Evolutionary conservation across 2,797 vertebrate genomes (phyloP), one percentile per base, ranked within the genome.

Genomic region (Huso huso): DNA sequence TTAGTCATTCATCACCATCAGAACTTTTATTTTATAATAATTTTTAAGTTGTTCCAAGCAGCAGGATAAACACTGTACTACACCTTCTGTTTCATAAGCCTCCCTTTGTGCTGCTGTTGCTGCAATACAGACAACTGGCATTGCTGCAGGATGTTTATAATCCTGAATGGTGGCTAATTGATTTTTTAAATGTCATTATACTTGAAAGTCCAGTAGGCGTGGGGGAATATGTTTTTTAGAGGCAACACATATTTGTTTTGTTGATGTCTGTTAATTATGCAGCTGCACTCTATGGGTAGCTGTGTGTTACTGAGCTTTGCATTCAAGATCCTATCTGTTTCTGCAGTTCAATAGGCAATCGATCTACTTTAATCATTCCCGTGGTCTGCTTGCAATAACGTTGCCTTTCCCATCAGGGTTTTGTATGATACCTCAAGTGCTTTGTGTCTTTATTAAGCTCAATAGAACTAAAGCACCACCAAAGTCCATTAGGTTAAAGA

Each of bases 341-440:
- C 6, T 49, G 64, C 63, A 55, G 7, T 13, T 48, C 66, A 10
- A 70, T 37, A 61, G 68, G 68, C 69, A 74, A 77, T 68, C 63
- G 64, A 70, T n/a, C 70, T 53, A 64, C 67, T 67, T 70, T 71
- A 75, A 73, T 77, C 69, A 71, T 50, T 49, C 57, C 53, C 8
- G 64, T n/a, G 18, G 63, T 58, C 63, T 55, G 50, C 62, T 67
- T 49, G 48, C 69, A 65, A 76, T 68, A 65, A 74, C 70, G 70
- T 61, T 7, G 55, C 68, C 61, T 66, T 70, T 75, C 69, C 51
- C 12, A 71, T 58, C 37, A 61, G 66, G 48, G 48, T 12, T 68
- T 67, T 65, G 48, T 68, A 62, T 23, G 51, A 10, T 57, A 18
- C 66, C 70, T 60, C 18, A 68, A 64, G 49, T 71, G 51, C 51